Conservation (phyloP, 2,888 invertebrate genomes). For the Sinohyriopsis cumingii region DNA sequence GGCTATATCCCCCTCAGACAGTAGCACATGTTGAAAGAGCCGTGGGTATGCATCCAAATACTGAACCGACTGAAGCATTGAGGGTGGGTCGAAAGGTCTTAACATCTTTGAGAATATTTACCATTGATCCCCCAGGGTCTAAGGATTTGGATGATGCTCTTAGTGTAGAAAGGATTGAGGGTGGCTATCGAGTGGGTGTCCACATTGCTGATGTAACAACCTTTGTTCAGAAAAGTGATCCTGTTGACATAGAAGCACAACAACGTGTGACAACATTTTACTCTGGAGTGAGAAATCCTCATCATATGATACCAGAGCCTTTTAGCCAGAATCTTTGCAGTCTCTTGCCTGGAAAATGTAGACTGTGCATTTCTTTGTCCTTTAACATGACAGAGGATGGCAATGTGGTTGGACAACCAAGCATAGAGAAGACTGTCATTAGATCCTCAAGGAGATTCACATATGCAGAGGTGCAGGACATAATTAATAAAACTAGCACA, state of each 20-base stretch:
- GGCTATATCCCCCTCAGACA: conserved; percentile 20
- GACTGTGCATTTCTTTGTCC: conserved; percentile 36
- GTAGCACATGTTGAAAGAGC: conserved; percentile 19
- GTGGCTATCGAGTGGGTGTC: conserved; percentile 26
- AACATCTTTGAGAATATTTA: conserved; percentile 20
- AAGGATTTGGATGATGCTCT: conserved; percentile 42
- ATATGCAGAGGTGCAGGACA: conserved; percentile 23
- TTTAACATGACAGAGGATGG: conserved; percentile 19
- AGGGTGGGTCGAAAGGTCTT: conserved; percentile 12
- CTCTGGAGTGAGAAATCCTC: conserved; percentile 17
- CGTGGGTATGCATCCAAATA: conserved; percentile 5
- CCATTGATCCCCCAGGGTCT: conserved; percentile 35
- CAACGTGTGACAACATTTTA: conserved; percentile 28
- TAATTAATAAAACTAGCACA: conserved; percentile 5
- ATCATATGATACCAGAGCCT: conserved; percentile 35
- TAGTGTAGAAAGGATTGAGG: conserved; percentile 12
- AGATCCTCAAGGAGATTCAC: conserved; percentile 16
- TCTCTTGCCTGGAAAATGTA: conserved; percentile 22
- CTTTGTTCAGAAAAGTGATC: conserved; percentile 16
- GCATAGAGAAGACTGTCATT: conserved; percentile 20
- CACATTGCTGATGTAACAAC: conserved; percentile 39
- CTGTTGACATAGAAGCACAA: conserved; percentile 31
- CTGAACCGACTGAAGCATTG: conserved; percentile 1
- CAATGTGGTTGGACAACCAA: neutral
- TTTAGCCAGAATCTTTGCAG: conserved; percentile 23